Evolutionary conservation across 2,113 vertebrate genomes (phyloP).

Genomic region (Heliornis fulica): DNA sequence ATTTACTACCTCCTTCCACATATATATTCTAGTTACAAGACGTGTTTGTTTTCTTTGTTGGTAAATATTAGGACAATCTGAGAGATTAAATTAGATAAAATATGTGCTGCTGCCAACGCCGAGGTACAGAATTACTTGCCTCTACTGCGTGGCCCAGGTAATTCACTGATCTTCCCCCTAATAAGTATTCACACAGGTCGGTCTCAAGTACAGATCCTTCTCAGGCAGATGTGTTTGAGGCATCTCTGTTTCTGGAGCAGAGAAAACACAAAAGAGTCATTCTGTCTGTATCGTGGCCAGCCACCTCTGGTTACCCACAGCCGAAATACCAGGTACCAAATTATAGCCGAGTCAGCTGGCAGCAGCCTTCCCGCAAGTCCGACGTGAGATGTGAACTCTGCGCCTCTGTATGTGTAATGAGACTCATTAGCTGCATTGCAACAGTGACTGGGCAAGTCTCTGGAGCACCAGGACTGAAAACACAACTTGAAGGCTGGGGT

Average conservation of each 20-base stretch:
- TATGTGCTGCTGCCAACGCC: neutral
- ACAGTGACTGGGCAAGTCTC: neutral
- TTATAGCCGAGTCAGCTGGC: neutral
- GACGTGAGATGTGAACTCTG: accelerated
- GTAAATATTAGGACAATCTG: neutral
- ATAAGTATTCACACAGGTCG: neutral
- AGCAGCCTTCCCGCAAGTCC: neutral
- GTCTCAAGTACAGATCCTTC: neutral
- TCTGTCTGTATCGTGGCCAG: neutral
- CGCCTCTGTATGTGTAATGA: neutral
- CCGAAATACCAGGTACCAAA: neutral
- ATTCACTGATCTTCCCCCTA: neutral
- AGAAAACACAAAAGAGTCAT: neutral
- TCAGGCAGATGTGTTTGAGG: neutral
- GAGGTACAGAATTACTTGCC: neutral
- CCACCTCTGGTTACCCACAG: neutral
- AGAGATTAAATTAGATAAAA: slow-evolving; percentile 18
- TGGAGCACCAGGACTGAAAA: neutral
- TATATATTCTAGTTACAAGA: neutral
- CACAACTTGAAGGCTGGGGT: neutral
- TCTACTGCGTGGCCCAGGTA: neutral
- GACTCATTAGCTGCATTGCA: neutral
- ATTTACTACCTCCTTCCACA: neutral
- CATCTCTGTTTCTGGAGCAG: neutral
- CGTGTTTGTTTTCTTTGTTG: neutral